phyloP scores from a whole-genome alignment of 2,888 invertebrate species.

The Carpatolechia fugitivella region DNA sequence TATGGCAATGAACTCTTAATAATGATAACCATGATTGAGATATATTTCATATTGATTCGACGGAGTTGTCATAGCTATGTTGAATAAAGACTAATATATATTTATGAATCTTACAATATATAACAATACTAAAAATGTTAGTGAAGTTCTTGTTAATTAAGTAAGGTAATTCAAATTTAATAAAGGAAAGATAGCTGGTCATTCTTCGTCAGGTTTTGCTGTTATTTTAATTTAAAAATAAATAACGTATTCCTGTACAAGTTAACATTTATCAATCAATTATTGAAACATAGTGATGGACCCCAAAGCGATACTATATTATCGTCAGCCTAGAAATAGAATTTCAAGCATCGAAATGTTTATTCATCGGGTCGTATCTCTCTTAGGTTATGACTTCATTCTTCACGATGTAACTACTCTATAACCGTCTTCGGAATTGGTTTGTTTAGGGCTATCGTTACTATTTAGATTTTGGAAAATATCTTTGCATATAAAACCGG shows the following conservation, averaged over 20 bases:
- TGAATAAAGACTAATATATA: too few relatives aligned
- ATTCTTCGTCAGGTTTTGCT: too few relatives aligned
- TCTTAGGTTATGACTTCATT: slow-evolving; percentile 48
- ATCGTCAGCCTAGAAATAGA: slow-evolving; percentile 17
- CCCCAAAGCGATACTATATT: neutral
- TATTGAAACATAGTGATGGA: neutral
- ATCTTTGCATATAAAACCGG: neutral
- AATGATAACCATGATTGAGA: neutral
- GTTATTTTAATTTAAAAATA: too few relatives aligned
- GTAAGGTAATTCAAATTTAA: too few relatives aligned
- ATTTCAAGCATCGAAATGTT: slow-evolving; percentile 42
- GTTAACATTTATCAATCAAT: too few relatives aligned
- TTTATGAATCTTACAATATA: too few relatives aligned
- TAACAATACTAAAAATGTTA: too few relatives aligned
- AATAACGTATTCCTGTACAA: too few relatives aligned
- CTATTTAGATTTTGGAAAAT: slow-evolving; percentile 26
- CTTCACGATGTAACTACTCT: slow-evolving; percentile 28
- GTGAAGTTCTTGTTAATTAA: too few relatives aligned
- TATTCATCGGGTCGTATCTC: slow-evolving; percentile 45
- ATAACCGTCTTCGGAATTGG: slow-evolving; percentile 29
- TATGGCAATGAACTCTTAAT: slow-evolving; percentile 1
- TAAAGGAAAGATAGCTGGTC: too few relatives aligned
- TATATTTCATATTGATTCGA: neutral
- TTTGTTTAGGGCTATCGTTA: slow-evolving; percentile 31
- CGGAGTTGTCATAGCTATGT: too few relatives aligned